phyloP scores from a whole-genome alignment of 2,113 vertebrate species.

The Ondatra zibethicus region DNA sequence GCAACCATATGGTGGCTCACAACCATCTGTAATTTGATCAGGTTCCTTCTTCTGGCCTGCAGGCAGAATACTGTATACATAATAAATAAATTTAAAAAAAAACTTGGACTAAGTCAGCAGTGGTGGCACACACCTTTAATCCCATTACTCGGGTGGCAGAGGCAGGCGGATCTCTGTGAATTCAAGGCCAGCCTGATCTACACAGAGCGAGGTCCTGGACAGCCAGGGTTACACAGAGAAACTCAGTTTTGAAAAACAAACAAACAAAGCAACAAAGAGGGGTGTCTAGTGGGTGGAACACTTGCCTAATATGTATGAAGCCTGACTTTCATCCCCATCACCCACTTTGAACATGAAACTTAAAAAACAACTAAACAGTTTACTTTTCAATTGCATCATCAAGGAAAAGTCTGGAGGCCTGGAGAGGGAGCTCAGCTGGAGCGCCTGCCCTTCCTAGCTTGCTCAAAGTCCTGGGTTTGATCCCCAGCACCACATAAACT shows the following conservation, averaged over 20 bases:
- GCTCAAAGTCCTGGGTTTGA: not conserved
- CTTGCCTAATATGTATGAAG: not conserved
- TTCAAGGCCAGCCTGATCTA: not conserved
- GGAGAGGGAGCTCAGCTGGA: not conserved
- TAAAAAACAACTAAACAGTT: not conserved
- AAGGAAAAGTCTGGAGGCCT: not conserved
- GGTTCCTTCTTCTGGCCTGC: too few relatives aligned
- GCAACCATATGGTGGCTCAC: too few relatives aligned
- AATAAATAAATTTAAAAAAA: too few relatives aligned
- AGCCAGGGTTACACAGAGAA: not conserved
- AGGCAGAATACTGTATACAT: too few relatives aligned
- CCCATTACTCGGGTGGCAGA: not conserved
- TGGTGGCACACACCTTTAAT: too few relatives aligned
- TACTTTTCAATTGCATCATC: not conserved
- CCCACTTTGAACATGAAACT: not conserved
- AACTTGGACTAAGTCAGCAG: too few relatives aligned
- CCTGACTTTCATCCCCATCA: not conserved
- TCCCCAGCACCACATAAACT: not conserved
- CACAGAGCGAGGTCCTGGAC: not conserved
- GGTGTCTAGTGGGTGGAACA: not conserved
- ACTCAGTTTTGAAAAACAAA: not conserved
- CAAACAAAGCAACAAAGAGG: not conserved
- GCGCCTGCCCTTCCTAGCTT: not conserved
- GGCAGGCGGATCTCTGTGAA: not conserved
- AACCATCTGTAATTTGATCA: too few relatives aligned